A percentile compares a stretch with the other conserved stretches of the same genome.
These are phyloP conservation scores for Hirtodrosophila alboralis DNA, from an alignment of 2,888 invertebrate genomes.

Conservation along the genomic window DNA sequence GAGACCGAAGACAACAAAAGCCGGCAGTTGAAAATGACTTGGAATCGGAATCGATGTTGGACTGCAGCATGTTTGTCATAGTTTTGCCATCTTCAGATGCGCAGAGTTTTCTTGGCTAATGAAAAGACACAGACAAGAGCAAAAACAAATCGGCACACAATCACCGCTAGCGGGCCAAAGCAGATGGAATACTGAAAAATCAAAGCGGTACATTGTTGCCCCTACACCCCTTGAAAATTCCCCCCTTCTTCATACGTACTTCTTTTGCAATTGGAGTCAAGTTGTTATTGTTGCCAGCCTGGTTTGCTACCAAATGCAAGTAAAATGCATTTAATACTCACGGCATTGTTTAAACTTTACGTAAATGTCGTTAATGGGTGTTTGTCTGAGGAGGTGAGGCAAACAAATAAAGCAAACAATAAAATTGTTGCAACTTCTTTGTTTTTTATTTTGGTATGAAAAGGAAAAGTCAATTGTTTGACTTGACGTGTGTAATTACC, in stretches of 20 bases:
- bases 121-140: constrained; percentile 47
- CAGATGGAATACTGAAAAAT: constrained; percentile 54
- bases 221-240: constrained; percentile 37
- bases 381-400: constrained; percentile 39
- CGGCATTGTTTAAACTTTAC: constrained; percentile 68
- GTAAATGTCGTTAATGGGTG: constrained; percentile 70
- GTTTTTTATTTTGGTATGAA: constrained; percentile 26
- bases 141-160: constrained; percentile 50
- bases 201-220: constrained; percentile 64
- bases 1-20: constrained; percentile 19
- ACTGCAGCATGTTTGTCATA: constrained; percentile 61
- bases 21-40: constrained; percentile 22
- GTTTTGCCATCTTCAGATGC: constrained; percentile 64
- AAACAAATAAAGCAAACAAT: constrained; percentile 54
- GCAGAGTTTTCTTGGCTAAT: constrained; percentile 48
- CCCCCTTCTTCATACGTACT: not conserved
- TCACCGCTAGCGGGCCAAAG: constrained; percentile 56
- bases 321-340: constrained; percentile 56
- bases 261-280: constrained; percentile 9
- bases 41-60: constrained; percentile 12
- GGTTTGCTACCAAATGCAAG: constrained; percentile 16
- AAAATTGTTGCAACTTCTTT: constrained; percentile 43
- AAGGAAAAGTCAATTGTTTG: constrained; percentile 75
- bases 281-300: constrained; percentile 27
- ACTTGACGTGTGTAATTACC: constrained; percentile 72